Evolutionary conservation across 2,888 invertebrate species (phyloP).

Genomic region (Dryobota labecula): DNA sequence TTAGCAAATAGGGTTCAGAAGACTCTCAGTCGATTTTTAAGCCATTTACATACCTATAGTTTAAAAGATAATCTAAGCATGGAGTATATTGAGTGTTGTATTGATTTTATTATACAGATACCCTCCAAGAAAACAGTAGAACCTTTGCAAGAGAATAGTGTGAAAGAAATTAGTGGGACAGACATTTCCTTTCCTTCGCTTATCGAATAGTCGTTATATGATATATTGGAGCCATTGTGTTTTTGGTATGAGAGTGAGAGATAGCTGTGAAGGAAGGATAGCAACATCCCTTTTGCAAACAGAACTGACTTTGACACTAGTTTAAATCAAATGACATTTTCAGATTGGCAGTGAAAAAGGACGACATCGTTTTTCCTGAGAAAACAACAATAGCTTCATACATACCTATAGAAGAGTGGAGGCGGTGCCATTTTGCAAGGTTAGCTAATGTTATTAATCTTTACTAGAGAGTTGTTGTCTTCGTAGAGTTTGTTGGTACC

Average conservation of each 20-base stretch:
- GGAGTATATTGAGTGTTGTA: too few relatives aligned
- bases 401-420: constrained; percentile 93
- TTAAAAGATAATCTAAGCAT: too few relatives aligned
- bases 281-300: background rate
- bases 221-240: background rate
- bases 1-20: too few relatives aligned
- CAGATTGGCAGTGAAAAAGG: constrained; percentile 92
- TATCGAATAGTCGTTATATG: too few relatives aligned
- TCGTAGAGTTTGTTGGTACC: background rate
- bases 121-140: too few relatives aligned
- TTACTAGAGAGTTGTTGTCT: background rate
- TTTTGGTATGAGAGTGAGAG: background rate
- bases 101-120: too few relatives aligned
- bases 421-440: constrained; percentile 91
- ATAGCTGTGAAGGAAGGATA: background rate
- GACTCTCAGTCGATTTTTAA: too few relatives aligned
- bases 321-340: constrained; percentile 60
- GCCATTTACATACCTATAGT: too few relatives aligned
- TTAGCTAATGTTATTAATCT: constrained; percentile 71
- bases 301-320: background rate
- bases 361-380: constrained; percentile 72
- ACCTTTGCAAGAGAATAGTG: too few relatives aligned
- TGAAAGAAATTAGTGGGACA: too few relatives aligned
- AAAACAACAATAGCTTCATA: constrained; percentile 77
- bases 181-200: too few relatives aligned